Percentiles rank a stretch among this genome's conserved stretches.
Evolutionary conservation across 2,113 vertebrate genomes (phyloP).

Genomic region (Semicossyphus pulcher): DNA sequence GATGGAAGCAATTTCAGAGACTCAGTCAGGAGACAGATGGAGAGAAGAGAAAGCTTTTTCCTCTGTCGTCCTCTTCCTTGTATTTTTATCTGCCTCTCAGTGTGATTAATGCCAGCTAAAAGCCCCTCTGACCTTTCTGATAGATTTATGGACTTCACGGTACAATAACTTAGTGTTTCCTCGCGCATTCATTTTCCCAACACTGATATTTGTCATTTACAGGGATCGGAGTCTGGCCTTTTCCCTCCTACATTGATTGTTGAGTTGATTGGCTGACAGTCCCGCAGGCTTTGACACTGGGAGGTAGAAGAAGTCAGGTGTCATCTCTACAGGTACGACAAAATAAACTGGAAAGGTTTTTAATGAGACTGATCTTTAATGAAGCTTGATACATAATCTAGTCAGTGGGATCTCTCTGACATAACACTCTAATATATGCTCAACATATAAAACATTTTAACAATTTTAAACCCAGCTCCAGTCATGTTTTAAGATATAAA

Average conservation of each 20-base stretch:
- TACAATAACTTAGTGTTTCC: constrained; percentile 77
- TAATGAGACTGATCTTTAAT: constrained; percentile 4
- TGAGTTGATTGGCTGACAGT: constrained; percentile 62
- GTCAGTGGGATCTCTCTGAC: not conserved
- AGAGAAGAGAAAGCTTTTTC: constrained; percentile 36
- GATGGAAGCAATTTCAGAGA: constrained; percentile 68
- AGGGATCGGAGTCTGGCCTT: constrained; percentile 60
- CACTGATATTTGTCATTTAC: constrained; percentile 79
- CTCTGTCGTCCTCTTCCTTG: constrained; percentile 29
- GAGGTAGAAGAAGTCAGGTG: constrained; percentile 3
- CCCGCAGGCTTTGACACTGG: constrained; percentile 21
- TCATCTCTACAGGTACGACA: constrained; percentile 8
- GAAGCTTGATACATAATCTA: too few relatives aligned
- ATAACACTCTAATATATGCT: not conserved
- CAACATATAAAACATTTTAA: too few relatives aligned
- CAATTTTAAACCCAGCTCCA: too few relatives aligned
- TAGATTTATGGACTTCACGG: constrained; percentile 82
- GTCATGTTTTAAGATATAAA: too few relatives aligned
- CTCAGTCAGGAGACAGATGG: constrained; percentile 19
- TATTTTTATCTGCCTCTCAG: constrained; percentile 55
- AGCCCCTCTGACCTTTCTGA: constrained; percentile 76
- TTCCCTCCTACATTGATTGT: constrained; percentile 38
- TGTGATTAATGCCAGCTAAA: constrained; percentile 79
- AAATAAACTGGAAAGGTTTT: constrained; percentile 2
- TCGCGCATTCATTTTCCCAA: constrained; percentile 66